Evolutionary conservation across 2,113 vertebrate genomes (phyloP), one percentile per base, ranked within the genome.

Genomic region (Sylvilagus bachmani): DNA sequence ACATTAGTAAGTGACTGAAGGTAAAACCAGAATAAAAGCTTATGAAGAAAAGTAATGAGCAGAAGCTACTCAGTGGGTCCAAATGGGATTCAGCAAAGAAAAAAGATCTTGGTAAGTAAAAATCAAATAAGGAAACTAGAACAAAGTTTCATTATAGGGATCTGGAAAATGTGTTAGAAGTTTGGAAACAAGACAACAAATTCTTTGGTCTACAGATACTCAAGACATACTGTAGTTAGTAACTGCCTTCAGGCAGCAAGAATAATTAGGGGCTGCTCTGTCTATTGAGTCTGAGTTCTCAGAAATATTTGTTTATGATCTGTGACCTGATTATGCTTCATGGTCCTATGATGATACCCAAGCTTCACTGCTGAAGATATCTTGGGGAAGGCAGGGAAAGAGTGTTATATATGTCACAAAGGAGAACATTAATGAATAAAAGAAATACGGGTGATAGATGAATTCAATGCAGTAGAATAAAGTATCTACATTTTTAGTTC

Each of bases 401-500:
- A 67, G 44, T 38, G 90, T 83, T 87, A 71, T 24, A 64, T 17
- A 55, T 77, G 36, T 38, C 33, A 21, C 71, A 83, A 92, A 77
- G 9, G 9, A 91, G 75, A 88, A 5, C 4, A 86, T 66, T 58
- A 83, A 12, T 74, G 74, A 74, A 95, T 88, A 91, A 6, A 69
- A 73, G 64, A 78, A 38, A 79, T 29, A 51, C 36, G 25, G 67
- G 10, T 53, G 10, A 82, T 25, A 36, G 74, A 38, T 64, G 22
- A 21, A 66, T 79, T 94, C 33, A 87, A 6, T 53, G 49, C 53
- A 44, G 49, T 90, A 21, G 27, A 93, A 91, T 78, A 85, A 90
- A 94, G 69, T 67, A 4, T 70, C 78, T 92, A 12, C 77, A 92
- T 93, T 90, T 95, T 86, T 83, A 58, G 36, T 89, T 77, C 49